phyloP scores from a whole-genome alignment of 1,140 invertebrate species.

The Drosophila repletoides region DNA sequence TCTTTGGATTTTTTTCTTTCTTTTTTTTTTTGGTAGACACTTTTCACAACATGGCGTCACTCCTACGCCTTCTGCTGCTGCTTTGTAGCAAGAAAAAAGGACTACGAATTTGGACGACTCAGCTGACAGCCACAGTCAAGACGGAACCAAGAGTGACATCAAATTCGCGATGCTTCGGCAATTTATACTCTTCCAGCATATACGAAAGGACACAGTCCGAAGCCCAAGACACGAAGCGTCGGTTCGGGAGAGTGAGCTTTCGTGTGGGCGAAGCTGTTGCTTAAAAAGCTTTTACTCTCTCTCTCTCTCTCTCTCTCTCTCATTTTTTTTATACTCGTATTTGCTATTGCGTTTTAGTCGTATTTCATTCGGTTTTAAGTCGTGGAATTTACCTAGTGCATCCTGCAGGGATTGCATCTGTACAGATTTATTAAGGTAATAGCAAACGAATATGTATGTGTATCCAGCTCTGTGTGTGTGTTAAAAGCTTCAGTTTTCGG shows the following conservation, averaged over 20 bases:
- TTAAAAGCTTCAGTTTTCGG: background rate
- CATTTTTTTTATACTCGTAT: background rate
- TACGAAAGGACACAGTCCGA: background rate
- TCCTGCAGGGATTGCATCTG: conserved; percentile 27
- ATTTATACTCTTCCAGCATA: conserved; percentile 52
- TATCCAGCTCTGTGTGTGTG: background rate
- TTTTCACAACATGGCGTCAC: conserved; percentile 80
- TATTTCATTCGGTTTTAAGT: background rate
- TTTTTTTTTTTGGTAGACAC: conserved; percentile 56
- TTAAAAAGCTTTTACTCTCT: conserved; percentile 16
- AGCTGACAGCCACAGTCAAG: conserved; percentile 54
- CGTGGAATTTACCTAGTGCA: background rate
- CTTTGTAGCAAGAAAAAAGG: conserved; percentile 15
- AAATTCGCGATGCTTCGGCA: conserved; percentile 36
- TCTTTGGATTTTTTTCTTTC: conserved; percentile 31
- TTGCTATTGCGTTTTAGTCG: background rate
- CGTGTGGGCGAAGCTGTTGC: conserved; percentile 33
- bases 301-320: background rate
- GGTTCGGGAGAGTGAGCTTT: background rate
- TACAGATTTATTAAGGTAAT: conserved; percentile 23
- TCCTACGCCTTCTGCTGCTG: conserved; percentile 56
- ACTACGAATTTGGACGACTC: conserved; percentile 6
- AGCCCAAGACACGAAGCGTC: conserved; percentile 15
- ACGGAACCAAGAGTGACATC: conserved; percentile 66
- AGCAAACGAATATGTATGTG: background rate